Base-by-base conservation (phyloP, 2,113 vertebrate species). In the Amia ocellicauda region DNA sequence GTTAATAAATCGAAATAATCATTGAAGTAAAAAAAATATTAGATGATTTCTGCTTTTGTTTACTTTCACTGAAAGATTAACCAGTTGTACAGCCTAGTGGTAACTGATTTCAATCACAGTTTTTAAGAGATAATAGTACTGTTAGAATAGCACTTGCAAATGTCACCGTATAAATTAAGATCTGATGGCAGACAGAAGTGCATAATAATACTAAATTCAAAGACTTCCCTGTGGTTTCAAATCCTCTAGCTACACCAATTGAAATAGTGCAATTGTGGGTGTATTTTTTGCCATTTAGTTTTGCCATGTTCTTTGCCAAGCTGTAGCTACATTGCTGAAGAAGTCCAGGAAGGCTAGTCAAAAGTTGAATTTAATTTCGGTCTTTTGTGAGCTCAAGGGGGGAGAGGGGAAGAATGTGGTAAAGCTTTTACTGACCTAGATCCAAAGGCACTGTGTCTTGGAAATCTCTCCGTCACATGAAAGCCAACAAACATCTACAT, bases 381-480 rank as follows among this genome's bases (percentile, higher is more conserved):
- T 85, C 80, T 78, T 88, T 89, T 89, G 80, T 88, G 80, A 87
- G 70, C 67, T 84, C 75, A 83, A 74, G 79, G 80, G 81, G n/a
- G 75, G 84, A 83, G 85, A 85, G 67, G 86, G 76, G 87, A 89
- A 81, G 69, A 70, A 85, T 81, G 87, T 78, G 83, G 83, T 86
- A 89, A 88, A 87, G 79, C 83, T 85, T 88, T 87, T 87, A 90
- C 87, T 88, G 45, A 47, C 45, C 7, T 5, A 5, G 14, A 16
- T 47, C 80, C 80, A 88, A 90, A 88, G 84, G 77, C 83, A 85
- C 78, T 89, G 85, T 89, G 81, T 85, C 83, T 88, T 84, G 80
- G 82, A 89, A 86, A 88, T 86, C 86, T 86, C 82, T 87, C 85
- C 81, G 86, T 87, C 78, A 89, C 67, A 85, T 79, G 79, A 85